These are phyloP conservation scores for Oxyura jamaicensis DNA, from an alignment of 2,113 vertebrate genomes.

Conservation along the genomic window DNA sequence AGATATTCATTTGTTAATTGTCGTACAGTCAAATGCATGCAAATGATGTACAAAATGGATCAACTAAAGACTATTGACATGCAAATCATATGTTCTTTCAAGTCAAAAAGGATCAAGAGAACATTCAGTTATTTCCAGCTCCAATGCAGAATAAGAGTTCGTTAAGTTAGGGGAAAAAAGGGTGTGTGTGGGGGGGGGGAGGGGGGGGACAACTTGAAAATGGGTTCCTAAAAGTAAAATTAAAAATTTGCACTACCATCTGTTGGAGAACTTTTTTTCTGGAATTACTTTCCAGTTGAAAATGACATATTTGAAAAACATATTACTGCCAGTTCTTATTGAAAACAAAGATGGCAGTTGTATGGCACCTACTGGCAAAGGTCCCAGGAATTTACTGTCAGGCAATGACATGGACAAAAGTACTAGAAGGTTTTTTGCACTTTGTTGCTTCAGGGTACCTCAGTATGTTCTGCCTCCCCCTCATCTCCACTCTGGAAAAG, in stretches of 20 bases:
- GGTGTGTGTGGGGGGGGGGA: too few species aligned
- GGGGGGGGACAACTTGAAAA: neutral
- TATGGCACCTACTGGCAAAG: neutral
- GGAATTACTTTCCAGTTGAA: neutral
- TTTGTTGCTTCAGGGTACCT: neutral
- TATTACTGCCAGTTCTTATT: neutral
- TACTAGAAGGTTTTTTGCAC: neutral
- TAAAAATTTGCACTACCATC: neutral
- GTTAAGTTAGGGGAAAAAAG: neutral
- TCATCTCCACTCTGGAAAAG: neutral
- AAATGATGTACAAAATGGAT: slow-evolving; percentile 4
- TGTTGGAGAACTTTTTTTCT: neutral
- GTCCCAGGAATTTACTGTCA: neutral
- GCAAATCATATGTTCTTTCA: neutral
- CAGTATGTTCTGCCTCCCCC: neutral
- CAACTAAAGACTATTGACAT: neutral
- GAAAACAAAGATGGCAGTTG: neutral
- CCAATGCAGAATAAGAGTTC: neutral
- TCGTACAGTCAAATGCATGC: neutral
- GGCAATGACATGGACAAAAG: neutral
- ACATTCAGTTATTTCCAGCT: neutral
- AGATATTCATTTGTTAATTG: slow-evolving; percentile 42
- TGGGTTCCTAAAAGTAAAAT: neutral
- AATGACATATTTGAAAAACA: neutral
- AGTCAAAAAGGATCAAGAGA: neutral